These are phyloP conservation scores for Microcaecilia unicolor DNA, from an alignment of 2,797 vertebrate species.

Conservation along the genomic window DNA sequence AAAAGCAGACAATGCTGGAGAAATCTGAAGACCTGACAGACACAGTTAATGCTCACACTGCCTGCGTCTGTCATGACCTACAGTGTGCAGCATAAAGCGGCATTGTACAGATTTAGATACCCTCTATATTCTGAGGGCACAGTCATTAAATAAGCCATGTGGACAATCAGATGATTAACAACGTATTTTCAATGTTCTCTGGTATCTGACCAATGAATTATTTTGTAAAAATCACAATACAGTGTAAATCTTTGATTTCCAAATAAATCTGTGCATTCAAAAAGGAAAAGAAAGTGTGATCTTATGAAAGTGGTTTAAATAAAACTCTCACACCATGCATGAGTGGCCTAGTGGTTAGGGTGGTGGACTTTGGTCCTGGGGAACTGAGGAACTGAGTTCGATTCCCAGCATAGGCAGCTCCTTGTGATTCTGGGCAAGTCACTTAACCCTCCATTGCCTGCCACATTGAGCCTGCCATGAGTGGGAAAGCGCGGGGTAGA, in stretches of 20 bases:
- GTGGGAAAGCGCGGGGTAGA: too few relatives aligned
- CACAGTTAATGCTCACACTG: constrained; percentile 28
- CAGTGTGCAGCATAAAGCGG: constrained; percentile 17
- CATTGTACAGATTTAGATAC: background rate
- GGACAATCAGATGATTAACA: constrained; percentile 7
- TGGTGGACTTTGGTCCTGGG: too few relatives aligned
- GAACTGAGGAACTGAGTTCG: too few relatives aligned
- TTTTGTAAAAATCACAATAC: constrained; percentile 26
- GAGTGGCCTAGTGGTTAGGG: too few relatives aligned
- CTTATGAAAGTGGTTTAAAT: too few relatives aligned
- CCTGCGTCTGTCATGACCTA: constrained; percentile 27
- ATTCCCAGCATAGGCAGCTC: too few relatives aligned
- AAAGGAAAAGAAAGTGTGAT: constrained; percentile 7
- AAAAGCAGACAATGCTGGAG: constrained; percentile 23
- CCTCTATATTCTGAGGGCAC: constrained; percentile 22
- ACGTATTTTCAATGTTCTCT: constrained; percentile 7
- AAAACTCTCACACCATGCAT: too few relatives aligned
- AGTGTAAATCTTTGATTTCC: constrained; percentile 22
- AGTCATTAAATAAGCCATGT: constrained; percentile 2
- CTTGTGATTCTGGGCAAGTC: too few relatives aligned
- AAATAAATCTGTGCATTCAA: constrained; percentile 44
- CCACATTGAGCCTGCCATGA: too few relatives aligned
- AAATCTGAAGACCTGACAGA: constrained; percentile 38
- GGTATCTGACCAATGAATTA: constrained; percentile 20
- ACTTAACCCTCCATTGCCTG: too few relatives aligned